phyloP scores from a whole-genome alignment of 2,888 invertebrate genomes.

The Eupithecia dodoneata region DNA sequence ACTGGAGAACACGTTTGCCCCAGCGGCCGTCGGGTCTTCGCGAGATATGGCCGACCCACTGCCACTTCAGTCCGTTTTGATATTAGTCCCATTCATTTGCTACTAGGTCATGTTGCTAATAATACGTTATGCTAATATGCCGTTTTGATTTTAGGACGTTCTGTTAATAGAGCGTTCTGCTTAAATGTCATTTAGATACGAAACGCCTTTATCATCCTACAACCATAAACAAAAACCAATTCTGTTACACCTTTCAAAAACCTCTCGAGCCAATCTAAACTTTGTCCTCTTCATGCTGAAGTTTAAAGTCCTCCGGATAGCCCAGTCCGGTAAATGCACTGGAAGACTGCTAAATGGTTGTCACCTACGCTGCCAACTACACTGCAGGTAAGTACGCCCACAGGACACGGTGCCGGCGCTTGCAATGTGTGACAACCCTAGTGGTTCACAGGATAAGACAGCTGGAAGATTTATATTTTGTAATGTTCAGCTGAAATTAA shows the following conservation, averaged over 20 bases:
- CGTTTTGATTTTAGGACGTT: too few relatives aligned
- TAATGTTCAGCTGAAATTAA: not conserved
- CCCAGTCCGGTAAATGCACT: slow-evolving; percentile 42
- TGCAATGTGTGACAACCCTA: slow-evolving; percentile 39
- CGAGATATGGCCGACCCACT: too few relatives aligned
- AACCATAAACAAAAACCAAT: not conserved
- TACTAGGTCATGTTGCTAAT: too few relatives aligned
- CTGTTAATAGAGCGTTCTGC: too few relatives aligned
- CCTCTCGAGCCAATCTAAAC: slow-evolving; percentile 14
- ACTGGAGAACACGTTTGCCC: too few relatives aligned
- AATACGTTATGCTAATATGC: too few relatives aligned
- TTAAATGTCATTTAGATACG: too few relatives aligned
- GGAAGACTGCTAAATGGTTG: slow-evolving; percentile 47
- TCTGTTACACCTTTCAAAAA: slow-evolving; percentile 1
- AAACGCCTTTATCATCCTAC: not conserved
- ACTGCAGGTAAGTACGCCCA: slow-evolving; percentile 53
- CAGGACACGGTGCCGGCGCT: slow-evolving; percentile 45
- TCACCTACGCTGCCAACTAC: slow-evolving; percentile 49
- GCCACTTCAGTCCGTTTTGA: too few relatives aligned
- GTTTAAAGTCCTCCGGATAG: slow-evolving; percentile 23
- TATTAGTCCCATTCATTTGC: too few relatives aligned
- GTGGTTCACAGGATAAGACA: slow-evolving; percentile 26
- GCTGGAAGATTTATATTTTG: slow-evolving; percentile 8
- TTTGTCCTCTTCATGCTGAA: slow-evolving; percentile 19
- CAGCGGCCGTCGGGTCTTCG: too few relatives aligned